Percentiles rank a stretch among this genome's conserved stretches.
Conservation (phyloP, 2,888 invertebrate genomes). For the Chrysina gloriosa region DNA sequence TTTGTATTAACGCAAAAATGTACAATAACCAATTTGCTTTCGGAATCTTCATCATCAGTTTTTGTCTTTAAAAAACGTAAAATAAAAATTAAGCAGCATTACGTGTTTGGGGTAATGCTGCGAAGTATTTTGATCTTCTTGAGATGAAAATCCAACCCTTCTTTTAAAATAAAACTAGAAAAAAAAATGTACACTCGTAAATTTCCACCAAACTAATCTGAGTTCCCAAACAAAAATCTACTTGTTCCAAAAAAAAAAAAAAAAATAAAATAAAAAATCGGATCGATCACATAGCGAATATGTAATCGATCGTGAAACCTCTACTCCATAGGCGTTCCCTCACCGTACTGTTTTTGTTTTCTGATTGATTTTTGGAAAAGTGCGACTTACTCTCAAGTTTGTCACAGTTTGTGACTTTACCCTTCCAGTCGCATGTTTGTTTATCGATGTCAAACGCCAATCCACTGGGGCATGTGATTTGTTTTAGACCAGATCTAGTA, state of each 20-base stretch:
- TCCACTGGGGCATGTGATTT: conserved; percentile 96
- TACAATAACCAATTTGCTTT: conserved; percentile 19
- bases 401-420: conserved; percentile 97
- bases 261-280: background rate
- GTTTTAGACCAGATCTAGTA: conserved; percentile 95
- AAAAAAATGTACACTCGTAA: conserved; percentile 26
- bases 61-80: background rate
- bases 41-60: conserved; percentile 33
- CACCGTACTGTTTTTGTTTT: conserved; percentile 36
- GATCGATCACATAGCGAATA: conserved; percentile 1
- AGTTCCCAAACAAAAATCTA: conserved; percentile 17
- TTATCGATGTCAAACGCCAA: conserved; percentile 97
- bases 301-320: conserved; percentile 27
- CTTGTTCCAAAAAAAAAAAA: background rate
- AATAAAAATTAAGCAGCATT: conserved; percentile 1
- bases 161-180: background rate
- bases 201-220: conserved; percentile 16
- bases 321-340: conserved; percentile 41
- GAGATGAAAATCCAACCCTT: conserved; percentile 36
- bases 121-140: background rate
- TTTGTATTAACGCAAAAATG: conserved; percentile 28
- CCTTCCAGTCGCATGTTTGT: conserved; percentile 99
- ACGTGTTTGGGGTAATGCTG: background rate
- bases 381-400: conserved; percentile 94
- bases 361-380: conserved; percentile 35